Percentiles rank a stretch among this genome's conserved stretches.
Conservation (phyloP, 2,113 vertebrate species). For the Apeltes quadracus region DNA sequence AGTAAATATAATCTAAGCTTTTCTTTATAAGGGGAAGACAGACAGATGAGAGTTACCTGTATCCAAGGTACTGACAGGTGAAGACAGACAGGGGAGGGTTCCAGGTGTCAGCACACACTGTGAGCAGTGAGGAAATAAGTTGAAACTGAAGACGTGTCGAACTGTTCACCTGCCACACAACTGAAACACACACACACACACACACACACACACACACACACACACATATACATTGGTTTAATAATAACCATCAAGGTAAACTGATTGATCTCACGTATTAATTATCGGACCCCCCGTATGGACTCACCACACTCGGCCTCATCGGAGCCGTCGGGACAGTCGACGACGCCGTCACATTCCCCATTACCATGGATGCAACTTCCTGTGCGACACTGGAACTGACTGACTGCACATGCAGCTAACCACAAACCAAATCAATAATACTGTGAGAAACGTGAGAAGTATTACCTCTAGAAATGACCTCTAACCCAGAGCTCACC, state of each 20-base stretch:
- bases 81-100: conserved; percentile 74
- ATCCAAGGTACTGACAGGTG: conserved; percentile 85
- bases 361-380: conserved; percentile 78
- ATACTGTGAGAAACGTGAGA: background rate
- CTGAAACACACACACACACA: conserved; percentile 42
- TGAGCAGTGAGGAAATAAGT: conserved; percentile 35
- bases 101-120: conserved; percentile 81
- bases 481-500: conserved; percentile 29
- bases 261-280: background rate
- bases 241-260: background rate
- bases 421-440: background rate
- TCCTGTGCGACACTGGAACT: conserved; percentile 85
- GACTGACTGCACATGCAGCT: conserved; percentile 82
- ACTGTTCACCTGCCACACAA: conserved; percentile 52
- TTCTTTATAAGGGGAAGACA: conserved; percentile 52
- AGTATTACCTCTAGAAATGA: background rate
- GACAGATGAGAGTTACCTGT: conserved; percentile 84
- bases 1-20: background rate
- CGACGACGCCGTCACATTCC: conserved; percentile 80
- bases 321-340: conserved; percentile 89
- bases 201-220: conserved; percentile 25
- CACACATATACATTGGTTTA: background rate
- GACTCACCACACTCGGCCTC: conserved; percentile 87
- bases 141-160: conserved; percentile 62
- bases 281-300: background rate